Base-by-base conservation (phyloP, 2,113 vertebrate genomes). In the Pionites leucogaster region DNA sequence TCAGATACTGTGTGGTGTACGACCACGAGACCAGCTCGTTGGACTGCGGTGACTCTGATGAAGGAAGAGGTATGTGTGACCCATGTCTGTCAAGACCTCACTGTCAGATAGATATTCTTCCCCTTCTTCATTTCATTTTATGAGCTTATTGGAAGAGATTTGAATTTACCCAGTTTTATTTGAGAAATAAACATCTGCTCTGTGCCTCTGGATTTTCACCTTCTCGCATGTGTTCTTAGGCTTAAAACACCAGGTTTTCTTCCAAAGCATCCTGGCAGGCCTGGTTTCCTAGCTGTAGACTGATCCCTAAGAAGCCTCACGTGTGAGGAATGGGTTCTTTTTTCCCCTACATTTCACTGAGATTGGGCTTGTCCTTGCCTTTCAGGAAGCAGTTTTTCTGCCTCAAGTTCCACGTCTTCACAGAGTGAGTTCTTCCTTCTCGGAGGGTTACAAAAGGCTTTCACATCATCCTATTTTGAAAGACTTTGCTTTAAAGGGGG, bases 1-100 rank as follows among this genome's bases (percentile, higher is more conserved):
- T 99, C 97, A 97, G 93, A 8, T 96, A 98, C 67, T 98, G 98
- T 29, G 98, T 99, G 80, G 98, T 99, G 15, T 99, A 99, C 17
- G 99, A 99, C 68, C 92, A 85, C 4, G 91, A 77, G 63, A 98
- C 98, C 11, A 92, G 86, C 57, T 93, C 81, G 17, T 53, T 98
- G 80, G 88, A 97, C 28, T 50, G 2, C 78, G 3, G 1, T 35
- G 63, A 80, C 15, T 31, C 7, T 49, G 49, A 86, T 6, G 68
- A 95, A 4, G 77, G 69, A 41, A 22, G 62, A 94, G 96, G 96
- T 96, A 96, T 0, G 4, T 25, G n/a, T 82, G 65, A 71, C 9
- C 35, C 19, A 3, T 12, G 35, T 50, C 42, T 47, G 33, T 23
- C 47, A 63, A 64, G 41, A 62, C 27, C 63, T 83, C 52, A 10